These are phyloP conservation scores for Saxicola maurus DNA, from an alignment of 2,797 vertebrate species.

Conservation along the genomic window DNA sequence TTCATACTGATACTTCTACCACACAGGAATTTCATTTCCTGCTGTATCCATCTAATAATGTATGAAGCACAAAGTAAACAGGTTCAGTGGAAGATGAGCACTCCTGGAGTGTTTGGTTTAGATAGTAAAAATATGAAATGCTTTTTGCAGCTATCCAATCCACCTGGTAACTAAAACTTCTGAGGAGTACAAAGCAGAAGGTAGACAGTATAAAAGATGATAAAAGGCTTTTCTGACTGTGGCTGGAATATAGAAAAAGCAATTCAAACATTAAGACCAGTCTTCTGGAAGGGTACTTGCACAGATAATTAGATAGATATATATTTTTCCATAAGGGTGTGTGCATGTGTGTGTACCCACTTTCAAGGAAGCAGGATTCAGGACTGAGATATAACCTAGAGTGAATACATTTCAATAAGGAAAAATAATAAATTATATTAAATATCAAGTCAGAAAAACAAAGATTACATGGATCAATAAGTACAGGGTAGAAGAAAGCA, in stretches of 20 bases:
- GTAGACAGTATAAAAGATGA: neutral
- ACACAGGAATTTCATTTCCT: constrained; percentile 30
- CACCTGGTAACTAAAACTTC: neutral
- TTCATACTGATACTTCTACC: constrained; percentile 36
- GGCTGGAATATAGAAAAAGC: neutral
- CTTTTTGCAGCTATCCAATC: neutral
- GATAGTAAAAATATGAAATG: neutral
- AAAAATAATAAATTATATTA: neutral
- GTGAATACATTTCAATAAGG: neutral
- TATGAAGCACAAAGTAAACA: constrained; percentile 47
- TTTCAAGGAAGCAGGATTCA: neutral
- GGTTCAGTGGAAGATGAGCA: neutral
- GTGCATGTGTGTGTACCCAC: rapidly evolving
- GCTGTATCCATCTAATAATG: neutral
- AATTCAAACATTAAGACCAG: neutral
- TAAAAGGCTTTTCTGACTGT: neutral
- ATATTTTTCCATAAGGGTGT: neutral
- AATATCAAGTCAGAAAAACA: neutral
- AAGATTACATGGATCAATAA: neutral
- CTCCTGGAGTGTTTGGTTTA: neutral
- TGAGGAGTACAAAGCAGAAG: neutral
- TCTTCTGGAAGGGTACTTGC: neutral
- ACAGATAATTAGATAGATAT: neutral
- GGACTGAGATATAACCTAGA: neutral
- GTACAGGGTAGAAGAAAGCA: neutral